A percentile compares a stretch with the other conserved stretches of the same genome.
These are phyloP conservation scores for Tetragonisca angustula DNA, from an alignment of 2,888 invertebrate species.

Conservation along the genomic window DNA sequence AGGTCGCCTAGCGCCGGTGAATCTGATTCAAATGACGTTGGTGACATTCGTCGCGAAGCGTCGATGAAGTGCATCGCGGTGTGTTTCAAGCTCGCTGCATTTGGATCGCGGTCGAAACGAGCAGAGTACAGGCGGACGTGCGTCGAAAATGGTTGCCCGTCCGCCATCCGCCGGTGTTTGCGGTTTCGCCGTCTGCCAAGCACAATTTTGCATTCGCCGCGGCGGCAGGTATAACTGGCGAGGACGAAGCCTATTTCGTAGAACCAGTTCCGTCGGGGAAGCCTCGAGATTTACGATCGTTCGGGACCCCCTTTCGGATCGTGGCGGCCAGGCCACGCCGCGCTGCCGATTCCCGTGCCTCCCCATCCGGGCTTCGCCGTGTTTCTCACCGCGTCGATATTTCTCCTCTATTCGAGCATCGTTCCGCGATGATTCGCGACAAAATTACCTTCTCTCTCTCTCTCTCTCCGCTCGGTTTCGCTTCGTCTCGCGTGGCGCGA, in stretches of 20 bases:
- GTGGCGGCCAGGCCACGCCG: background rate
- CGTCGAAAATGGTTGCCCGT: background rate
- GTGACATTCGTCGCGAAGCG: no score
- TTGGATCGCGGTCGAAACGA: background rate
- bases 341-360: background rate
- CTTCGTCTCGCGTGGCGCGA: background rate
- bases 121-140: background rate
- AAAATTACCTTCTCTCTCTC: slow-evolving; percentile 8
- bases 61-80: no score
- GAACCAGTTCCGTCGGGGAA: slow-evolving; percentile 80
- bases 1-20: no score
- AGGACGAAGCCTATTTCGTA: slow-evolving; percentile 80
- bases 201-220: slow-evolving; percentile 78
- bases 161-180: slow-evolving; percentile 13
- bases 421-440: background rate
- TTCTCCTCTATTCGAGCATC: slow-evolving; percentile 2
- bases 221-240: slow-evolving; percentile 76
- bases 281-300: slow-evolving; percentile 80
- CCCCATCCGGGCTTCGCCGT: background rate
- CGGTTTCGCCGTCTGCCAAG: slow-evolving; percentile 53
- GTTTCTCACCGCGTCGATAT: slow-evolving; percentile 30
- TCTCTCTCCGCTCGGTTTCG: background rate
- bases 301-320: slow-evolving; percentile 64
- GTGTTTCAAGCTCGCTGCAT: background rate
- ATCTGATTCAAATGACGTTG: no score